These are phyloP conservation scores for Elysia crispata DNA, from an alignment of 2,888 invertebrate species.

Conservation along the genomic window DNA sequence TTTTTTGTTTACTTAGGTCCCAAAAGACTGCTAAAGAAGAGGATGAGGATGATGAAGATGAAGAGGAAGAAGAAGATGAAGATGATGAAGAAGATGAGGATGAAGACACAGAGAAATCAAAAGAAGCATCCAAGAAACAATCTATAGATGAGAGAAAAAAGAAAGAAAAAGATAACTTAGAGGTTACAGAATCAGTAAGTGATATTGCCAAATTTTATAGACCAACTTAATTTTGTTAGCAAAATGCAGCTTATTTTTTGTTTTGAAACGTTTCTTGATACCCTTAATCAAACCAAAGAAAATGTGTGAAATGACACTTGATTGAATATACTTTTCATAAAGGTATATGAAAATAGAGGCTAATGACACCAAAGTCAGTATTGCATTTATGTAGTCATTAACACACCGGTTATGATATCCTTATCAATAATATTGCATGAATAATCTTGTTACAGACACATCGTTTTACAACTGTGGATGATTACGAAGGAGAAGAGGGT, in stretches of 20 bases:
- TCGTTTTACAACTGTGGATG: conserved; percentile 69
- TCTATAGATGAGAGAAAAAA: neutral
- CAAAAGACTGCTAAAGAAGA: conserved; percentile 54
- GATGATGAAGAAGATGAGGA: conserved; percentile 37
- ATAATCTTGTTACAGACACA: conserved; percentile 24
- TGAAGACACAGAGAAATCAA: neutral
- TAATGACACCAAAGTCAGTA: no score
- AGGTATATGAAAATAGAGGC: no score
- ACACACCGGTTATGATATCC: no score
- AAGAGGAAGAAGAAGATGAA: conserved; percentile 48
- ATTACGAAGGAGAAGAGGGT: conserved; percentile 66
- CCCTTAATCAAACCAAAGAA: no score
- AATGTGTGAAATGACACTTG: no score
- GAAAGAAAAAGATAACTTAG: neutral
- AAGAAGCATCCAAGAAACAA: neutral
- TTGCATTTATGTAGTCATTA: no score
- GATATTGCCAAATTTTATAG: no score
- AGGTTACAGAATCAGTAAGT: conserved; percentile 30
- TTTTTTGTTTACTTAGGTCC: neutral
- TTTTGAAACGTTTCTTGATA: no score
- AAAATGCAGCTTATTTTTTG: no score
- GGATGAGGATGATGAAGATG: conserved; percentile 49
- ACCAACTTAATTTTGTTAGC: no score
- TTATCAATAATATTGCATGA: no score
- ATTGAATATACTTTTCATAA: no score